These are phyloP conservation scores for Mythimna pallens DNA, from an alignment of 2,888 invertebrate species.

Conservation along the genomic window DNA sequence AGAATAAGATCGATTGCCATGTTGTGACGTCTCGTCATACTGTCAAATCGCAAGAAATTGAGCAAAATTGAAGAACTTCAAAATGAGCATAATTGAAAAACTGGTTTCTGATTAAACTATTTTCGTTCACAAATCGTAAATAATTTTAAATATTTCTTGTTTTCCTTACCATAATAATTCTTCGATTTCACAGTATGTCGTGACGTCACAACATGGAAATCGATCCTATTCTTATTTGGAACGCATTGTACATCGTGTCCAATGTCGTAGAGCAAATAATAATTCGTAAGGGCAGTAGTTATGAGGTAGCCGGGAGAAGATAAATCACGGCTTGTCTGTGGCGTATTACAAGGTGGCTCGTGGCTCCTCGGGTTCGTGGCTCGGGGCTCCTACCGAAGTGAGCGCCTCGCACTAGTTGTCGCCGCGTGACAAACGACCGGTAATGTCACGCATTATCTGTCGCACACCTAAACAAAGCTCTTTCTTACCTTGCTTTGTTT, in stretches of 20 bases:
- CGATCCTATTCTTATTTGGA: too few species aligned
- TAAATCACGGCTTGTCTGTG: constrained; percentile 58
- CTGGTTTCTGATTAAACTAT: too few species aligned
- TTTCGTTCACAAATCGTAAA: too few species aligned
- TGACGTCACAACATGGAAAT: too few species aligned
- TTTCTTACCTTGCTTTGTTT: constrained; percentile 13
- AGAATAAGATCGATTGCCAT: too few species aligned
- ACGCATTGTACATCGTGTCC: constrained; percentile 30
- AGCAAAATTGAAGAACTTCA: too few species aligned
- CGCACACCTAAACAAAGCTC: constrained; percentile 43
- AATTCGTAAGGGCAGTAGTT: constrained; percentile 58
- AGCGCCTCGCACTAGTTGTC: constrained; percentile 53
- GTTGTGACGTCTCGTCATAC: too few species aligned
- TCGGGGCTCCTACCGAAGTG: constrained; percentile 32
- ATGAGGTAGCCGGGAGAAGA: constrained; percentile 57
- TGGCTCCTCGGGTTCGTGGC: constrained; percentile 21
- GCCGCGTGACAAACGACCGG: constrained; percentile 52
- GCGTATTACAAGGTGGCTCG: constrained; percentile 46
- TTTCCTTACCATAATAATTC: too few species aligned
- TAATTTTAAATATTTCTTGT: too few species aligned
- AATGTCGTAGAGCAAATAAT: constrained; percentile 59
- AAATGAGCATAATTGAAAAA: too few species aligned
- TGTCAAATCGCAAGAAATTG: too few species aligned
- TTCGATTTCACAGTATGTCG: too few species aligned
- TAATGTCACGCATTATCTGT: constrained; percentile 57